Percentiles rank a stretch among this genome's conserved stretches.
These are phyloP conservation scores for Pachycephala philippinensis DNA, from an alignment of 2,113 vertebrate species.

Conservation along the genomic window DNA sequence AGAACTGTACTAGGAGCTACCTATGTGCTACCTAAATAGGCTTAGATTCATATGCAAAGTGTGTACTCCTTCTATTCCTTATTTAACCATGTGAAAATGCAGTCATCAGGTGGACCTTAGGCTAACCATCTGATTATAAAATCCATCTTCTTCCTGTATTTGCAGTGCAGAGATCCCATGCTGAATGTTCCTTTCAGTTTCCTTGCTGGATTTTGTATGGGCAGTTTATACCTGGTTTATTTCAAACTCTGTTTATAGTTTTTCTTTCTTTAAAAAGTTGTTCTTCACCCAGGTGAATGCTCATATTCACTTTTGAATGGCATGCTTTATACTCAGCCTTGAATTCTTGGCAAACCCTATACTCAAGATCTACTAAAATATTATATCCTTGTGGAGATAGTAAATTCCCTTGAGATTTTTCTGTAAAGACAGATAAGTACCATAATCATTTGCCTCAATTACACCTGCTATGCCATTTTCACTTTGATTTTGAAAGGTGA, in stretches of 20 bases:
- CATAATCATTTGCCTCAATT: conserved; percentile 28
- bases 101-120: background rate
- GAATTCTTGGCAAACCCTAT: background rate
- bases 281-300: background rate
- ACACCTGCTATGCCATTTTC: conserved; percentile 59
- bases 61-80: background rate
- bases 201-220: background rate
- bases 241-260: background rate
- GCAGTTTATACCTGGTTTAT: background rate
- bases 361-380: background rate
- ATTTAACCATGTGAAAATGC: background rate
- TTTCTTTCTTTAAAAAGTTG: background rate
- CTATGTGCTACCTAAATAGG: background rate
- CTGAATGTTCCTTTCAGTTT: background rate
- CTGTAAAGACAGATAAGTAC: conserved; percentile 11
- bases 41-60: background rate
- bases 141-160: background rate
- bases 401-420: conserved; percentile 12
- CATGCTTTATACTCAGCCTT: background rate
- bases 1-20: background rate
- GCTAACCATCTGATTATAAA: background rate
- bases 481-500: conserved; percentile 50
- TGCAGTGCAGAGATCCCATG: background rate
- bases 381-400: background rate
- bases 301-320: background rate